phyloP scores from a whole-genome alignment of 2,113 vertebrate species.

The Ageneiosus marmoratus region DNA sequence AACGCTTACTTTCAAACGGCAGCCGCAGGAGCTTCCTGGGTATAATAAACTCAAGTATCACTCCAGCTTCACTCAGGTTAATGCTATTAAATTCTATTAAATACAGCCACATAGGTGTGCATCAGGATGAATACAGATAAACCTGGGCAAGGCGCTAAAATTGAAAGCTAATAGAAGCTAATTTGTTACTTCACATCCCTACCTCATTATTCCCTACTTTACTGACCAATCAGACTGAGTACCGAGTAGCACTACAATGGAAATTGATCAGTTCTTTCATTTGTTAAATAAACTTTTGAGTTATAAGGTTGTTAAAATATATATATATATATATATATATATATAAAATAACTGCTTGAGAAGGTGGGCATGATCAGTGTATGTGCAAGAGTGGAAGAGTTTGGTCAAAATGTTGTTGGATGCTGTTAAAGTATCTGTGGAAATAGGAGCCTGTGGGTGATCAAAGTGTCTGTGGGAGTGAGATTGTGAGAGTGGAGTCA shows the following conservation, averaged over 20 bases:
- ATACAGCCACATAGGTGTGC: neutral
- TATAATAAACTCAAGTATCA: conserved; percentile 4
- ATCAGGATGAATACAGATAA: neutral
- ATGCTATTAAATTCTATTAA: conserved; percentile 1
- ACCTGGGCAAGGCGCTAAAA: neutral
- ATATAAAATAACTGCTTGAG: no score
- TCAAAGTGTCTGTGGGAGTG: no score
- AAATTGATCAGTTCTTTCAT: neutral
- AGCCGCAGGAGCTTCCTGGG: neutral
- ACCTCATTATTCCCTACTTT: neutral
- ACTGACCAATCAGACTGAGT: neutral
- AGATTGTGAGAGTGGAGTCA: neutral
- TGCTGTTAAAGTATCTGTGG: no score
- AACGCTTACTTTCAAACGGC: conserved; percentile 3
- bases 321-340: no score
- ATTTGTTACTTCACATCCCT: neutral
- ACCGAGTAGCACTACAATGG: neutral
- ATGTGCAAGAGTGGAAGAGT: no score
- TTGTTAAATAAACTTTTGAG: neutral
- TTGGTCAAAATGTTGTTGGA: no score
- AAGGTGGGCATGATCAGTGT: no score
- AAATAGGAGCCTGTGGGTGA: no score
- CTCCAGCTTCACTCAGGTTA: neutral
- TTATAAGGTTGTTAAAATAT: neutral
- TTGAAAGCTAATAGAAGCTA: neutral